These are phyloP conservation scores for Polymixis lichenea DNA, from an alignment of 2,888 invertebrate species.

Conservation along the genomic window DNA sequence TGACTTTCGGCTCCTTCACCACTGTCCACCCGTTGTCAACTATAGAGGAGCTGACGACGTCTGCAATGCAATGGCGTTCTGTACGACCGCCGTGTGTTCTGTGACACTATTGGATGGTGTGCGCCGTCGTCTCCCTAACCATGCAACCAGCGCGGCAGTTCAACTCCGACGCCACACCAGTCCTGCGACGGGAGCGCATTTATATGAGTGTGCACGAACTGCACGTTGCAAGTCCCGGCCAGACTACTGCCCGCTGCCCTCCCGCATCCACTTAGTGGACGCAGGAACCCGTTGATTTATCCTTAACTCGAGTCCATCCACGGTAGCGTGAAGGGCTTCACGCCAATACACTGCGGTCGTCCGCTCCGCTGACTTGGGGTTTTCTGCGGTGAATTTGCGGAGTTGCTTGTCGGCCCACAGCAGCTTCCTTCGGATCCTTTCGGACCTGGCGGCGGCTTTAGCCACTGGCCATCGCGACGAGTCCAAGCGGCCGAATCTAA, in stretches of 20 bases:
- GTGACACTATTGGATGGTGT: slow-evolving; percentile 19
- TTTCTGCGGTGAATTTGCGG: not conserved
- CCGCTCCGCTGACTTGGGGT: slow-evolving; percentile 18
- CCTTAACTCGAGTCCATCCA: too few relatives aligned
- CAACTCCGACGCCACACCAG: slow-evolving; percentile 35
- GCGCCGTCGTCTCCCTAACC: slow-evolving; percentile 68
- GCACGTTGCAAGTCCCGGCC: slow-evolving; percentile 53
- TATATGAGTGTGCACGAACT: slow-evolving; percentile 36
- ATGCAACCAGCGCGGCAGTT: slow-evolving; percentile 74
- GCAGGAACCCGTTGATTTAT: too few relatives aligned
- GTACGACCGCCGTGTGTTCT: not conserved
- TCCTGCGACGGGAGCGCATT: slow-evolving; percentile 47
- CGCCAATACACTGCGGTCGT: slow-evolving; percentile 23
- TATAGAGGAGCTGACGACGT: slow-evolving; percentile 49
- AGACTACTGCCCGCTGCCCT: too few relatives aligned
- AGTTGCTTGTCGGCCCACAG: slow-evolving; percentile 43
- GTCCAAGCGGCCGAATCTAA: slow-evolving; percentile 14
- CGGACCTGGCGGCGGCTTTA: slow-evolving; percentile 40
- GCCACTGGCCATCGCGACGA: slow-evolving; percentile 20
- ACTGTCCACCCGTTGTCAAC: slow-evolving; percentile 66
- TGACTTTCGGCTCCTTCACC: slow-evolving; percentile 61
- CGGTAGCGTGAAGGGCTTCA: slow-evolving; percentile 28
- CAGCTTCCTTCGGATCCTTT: slow-evolving; percentile 38
- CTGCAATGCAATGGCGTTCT: too few relatives aligned
- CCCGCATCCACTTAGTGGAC: too few relatives aligned